These are phyloP conservation scores for Sicus ferrugineus DNA, from an alignment of 2,888 invertebrate species.

Conservation along the genomic window DNA sequence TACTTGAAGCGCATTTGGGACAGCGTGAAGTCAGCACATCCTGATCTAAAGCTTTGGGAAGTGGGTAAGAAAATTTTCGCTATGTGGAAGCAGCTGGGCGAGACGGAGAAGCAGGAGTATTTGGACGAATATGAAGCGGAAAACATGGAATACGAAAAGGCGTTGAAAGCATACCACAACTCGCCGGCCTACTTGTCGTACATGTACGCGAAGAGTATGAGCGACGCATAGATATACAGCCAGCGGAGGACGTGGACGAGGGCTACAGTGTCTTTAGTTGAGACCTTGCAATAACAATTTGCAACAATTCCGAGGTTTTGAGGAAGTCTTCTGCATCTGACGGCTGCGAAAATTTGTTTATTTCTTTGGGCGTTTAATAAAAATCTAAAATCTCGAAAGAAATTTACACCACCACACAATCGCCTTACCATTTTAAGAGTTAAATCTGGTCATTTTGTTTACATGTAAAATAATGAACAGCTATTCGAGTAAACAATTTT, in stretches of 20 bases:
- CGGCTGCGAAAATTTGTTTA: background rate
- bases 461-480: background rate
- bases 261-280: constrained; percentile 72
- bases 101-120: constrained; percentile 89
- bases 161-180: constrained; percentile 92
- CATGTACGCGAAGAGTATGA: constrained; percentile 90
- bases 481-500: background rate
- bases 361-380: background rate
- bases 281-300: background rate
- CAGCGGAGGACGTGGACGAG: constrained; percentile 97
- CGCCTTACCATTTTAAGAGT: too few species aligned
- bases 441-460: too few species aligned
- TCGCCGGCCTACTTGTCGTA: constrained; percentile 94
- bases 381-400: background rate
- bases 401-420: background rate
- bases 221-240: constrained; percentile 93
- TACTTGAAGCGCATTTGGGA: constrained; percentile 98
- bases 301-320: background rate
- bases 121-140: constrained; percentile 96
- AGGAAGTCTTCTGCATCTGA: too few species aligned
- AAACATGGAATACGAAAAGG: constrained; percentile 95
- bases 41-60: constrained; percentile 97
- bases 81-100: constrained; percentile 96
- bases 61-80: constrained; percentile 97
- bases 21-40: constrained; percentile 92